Conservation (phyloP, 37 sponge, comb jelly and placozoan species). For the Chondrilla cf. caribensis region DNA sequence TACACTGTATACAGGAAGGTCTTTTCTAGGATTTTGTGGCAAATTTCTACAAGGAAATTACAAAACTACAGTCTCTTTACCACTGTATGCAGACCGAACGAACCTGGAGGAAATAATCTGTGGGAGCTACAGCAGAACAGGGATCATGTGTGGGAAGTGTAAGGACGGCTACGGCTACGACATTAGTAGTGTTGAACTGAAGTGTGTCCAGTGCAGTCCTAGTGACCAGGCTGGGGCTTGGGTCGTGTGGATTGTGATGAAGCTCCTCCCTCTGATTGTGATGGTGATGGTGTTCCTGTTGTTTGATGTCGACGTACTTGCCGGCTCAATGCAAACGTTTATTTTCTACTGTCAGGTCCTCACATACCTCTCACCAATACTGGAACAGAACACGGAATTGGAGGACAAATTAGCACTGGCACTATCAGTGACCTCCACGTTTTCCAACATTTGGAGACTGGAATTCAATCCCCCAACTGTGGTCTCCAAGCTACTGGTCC, state of each 20-base stretch:
- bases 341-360: not conserved
- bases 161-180: not conserved
- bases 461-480: not conserved
- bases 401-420: not conserved
- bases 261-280: not conserved
- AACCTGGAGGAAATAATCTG: not conserved
- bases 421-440: not conserved
- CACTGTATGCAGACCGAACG: not conserved
- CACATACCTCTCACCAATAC: not conserved
- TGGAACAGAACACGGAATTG: not conserved
- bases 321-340: constrained; percentile 4
- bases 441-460: not conserved
- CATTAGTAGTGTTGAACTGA: not conserved
- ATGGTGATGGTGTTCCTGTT: constrained; percentile 5
- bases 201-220: not conserved
- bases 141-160: constrained; percentile 10
- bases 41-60: not conserved
- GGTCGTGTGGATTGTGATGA: not conserved
- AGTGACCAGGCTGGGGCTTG: not conserved
- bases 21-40: not conserved
- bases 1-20: not conserved
- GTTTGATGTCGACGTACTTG: constrained; percentile 14
- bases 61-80: not conserved
- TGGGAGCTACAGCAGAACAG: not conserved
- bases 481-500: not conserved